phyloP scores from a whole-genome alignment of 2,888 invertebrate genomes.

The Drosophila emarginata region DNA sequence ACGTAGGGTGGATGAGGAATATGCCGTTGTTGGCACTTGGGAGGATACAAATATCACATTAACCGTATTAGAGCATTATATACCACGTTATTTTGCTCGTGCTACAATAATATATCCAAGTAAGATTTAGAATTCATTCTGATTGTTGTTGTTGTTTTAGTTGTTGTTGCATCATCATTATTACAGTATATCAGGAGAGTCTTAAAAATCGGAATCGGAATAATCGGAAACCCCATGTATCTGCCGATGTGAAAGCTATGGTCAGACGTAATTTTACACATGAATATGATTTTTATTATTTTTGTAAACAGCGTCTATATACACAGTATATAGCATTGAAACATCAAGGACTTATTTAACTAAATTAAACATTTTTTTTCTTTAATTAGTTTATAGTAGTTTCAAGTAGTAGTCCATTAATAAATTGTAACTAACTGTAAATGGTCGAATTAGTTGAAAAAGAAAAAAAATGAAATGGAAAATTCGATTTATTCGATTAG shows the following conservation, averaged over 20 bases:
- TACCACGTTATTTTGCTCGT: constrained; percentile 92
- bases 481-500: too few relatives aligned
- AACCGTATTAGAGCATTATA: constrained; percentile 91
- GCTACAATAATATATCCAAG: constrained; percentile 90
- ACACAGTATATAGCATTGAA: constrained; percentile 84
- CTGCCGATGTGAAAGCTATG: constrained; percentile 91
- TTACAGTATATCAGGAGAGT: constrained; percentile 62
- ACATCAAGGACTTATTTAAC: constrained; percentile 26
- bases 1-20: constrained; percentile 91
- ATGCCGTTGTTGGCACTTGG: constrained; percentile 93
- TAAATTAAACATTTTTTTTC: not conserved
- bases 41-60: constrained; percentile 94
- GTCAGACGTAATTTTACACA: constrained; percentile 93
- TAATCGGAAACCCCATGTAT: constrained; percentile 92
- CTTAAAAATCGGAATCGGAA: constrained; percentile 89
- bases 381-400: constrained; percentile 20
- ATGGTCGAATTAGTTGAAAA: not conserved
- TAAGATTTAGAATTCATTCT: constrained; percentile 81
- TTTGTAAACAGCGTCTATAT: constrained; percentile 92
- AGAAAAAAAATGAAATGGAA: not conserved
- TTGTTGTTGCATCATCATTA: too few relatives aligned
- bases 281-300: constrained; percentile 95
- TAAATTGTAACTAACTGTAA: constrained; percentile 35
- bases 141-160: not conserved
- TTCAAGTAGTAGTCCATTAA: constrained; percentile 28